Base-by-base conservation (phyloP, 2,113 vertebrate species). In the Hylia prasina region DNA sequence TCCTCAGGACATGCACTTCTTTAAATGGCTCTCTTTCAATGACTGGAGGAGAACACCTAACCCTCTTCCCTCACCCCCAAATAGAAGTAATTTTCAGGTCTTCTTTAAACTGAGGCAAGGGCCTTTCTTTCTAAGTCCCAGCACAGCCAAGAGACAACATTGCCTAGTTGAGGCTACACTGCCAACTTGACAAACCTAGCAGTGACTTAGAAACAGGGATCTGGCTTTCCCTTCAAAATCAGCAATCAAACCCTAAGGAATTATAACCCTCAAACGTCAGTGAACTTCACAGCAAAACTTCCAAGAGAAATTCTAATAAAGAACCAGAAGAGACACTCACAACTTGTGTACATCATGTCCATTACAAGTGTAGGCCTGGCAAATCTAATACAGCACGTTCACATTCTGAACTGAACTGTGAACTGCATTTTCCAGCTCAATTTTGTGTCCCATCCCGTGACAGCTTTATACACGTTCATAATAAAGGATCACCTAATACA, bases 11-110 rank as follows among this genome's bases (percentile, higher is more conserved):
- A 30, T 0, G 15, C 5, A 11, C 9, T 63, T 39, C 4, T 61
- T 75, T 13, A 44, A 72, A 58, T 1, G 4, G 19, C 17, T 58
- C 1, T 57, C 25, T 65, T 77, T 27, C 56, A 23, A 4, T 10
- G 13, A n/a, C 54, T 42, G 5, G 10, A 66, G 31, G 3, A 15
- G 5, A 58, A 7, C 24, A 64, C 7, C 13, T 51, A 19, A 25
- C 7, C 2, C 22, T 10, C 16, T 45, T 2, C 2, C 3, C 8
- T 13, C 17, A 16, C 3, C 3, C 23, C 15, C 7, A 35, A 56
- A 42, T 8, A 0, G 0, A 35, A 31, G 7, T 19, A 3, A 10
- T 15, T 53, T 48, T n/a, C 56, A 45, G 39, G 1, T 70, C 84
- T 45, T 42, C 25, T 39, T 58, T 39, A 24, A 39, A 31, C 27